phyloP scores from a whole-genome alignment of 53 echinoderm and acorn worm genomes.

The Glandiceps talaboti region DNA sequence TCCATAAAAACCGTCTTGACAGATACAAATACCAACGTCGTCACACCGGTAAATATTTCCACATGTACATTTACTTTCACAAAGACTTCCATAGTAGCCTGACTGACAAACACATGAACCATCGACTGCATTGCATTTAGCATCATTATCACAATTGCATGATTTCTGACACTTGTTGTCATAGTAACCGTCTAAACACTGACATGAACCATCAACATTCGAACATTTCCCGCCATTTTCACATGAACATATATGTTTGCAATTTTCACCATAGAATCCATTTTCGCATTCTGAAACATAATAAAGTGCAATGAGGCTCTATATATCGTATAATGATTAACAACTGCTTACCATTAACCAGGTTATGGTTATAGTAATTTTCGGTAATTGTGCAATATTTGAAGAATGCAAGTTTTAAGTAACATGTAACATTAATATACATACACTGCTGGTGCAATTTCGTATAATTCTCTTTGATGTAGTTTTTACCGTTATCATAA shows the following conservation, averaged over 20 bases:
- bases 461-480: too few species aligned
- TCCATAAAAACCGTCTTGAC: constrained; percentile 26
- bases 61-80: neutral
- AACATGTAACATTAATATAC: too few species aligned
- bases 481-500: too few species aligned
- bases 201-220: constrained; percentile 53
- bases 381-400: too few species aligned
- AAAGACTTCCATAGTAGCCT: neutral
- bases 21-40: neutral
- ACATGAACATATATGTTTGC: constrained; percentile 31
- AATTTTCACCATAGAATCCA: constrained; percentile 16
- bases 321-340: too few species aligned
- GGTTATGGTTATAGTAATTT: too few species aligned
- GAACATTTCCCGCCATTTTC: constrained; percentile 36
- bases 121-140: neutral
- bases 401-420: too few species aligned
- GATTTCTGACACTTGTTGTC: neutral
- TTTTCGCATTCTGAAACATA: neutral
- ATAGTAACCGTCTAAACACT: constrained; percentile 4
- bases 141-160: neutral
- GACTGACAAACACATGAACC: neutral
- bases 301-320: too few species aligned
- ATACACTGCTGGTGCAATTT: too few species aligned
- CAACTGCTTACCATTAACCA: too few species aligned
- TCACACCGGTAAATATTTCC: neutral